phyloP scores from a whole-genome alignment of 1,140 invertebrate genomes.

The Cotesia glomerata region DNA sequence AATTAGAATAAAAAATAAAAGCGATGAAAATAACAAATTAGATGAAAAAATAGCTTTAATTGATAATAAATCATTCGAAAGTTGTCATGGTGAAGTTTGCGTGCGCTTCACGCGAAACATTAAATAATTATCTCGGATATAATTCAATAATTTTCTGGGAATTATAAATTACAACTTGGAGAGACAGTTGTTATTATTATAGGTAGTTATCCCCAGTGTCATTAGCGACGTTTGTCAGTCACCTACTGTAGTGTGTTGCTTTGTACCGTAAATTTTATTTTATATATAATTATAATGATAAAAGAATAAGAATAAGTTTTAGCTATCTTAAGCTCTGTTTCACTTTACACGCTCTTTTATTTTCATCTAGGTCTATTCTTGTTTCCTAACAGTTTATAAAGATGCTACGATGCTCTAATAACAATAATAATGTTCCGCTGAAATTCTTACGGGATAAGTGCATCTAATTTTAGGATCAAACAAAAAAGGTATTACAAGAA shows the following conservation, averaged over 20 bases:
- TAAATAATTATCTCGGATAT: background rate
- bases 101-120: too few relatives aligned
- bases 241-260: background rate
- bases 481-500: too few relatives aligned
- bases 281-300: background rate
- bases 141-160: slow-evolving; percentile 21
- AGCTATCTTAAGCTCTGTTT: background rate
- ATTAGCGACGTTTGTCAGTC: slow-evolving; percentile 54
- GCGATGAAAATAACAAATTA: too few relatives aligned
- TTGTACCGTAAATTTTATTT: slow-evolving; percentile 22
- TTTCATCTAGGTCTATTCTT: slow-evolving; percentile 47
- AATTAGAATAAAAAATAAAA: too few relatives aligned
- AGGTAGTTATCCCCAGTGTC: slow-evolving; percentile 36
- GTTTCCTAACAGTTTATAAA: slow-evolving; percentile 40
- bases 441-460: background rate
- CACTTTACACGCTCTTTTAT: slow-evolving; percentile 33
- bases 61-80: too few relatives aligned
- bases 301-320: too few relatives aligned
- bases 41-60: too few relatives aligned
- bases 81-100: too few relatives aligned
- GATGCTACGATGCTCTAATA: background rate
- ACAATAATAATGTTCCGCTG: background rate
- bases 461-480: background rate
- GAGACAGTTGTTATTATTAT: background rate
- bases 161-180: background rate